phyloP scores from a whole-genome alignment of 2,113 vertebrate species.

The Conger conger region DNA sequence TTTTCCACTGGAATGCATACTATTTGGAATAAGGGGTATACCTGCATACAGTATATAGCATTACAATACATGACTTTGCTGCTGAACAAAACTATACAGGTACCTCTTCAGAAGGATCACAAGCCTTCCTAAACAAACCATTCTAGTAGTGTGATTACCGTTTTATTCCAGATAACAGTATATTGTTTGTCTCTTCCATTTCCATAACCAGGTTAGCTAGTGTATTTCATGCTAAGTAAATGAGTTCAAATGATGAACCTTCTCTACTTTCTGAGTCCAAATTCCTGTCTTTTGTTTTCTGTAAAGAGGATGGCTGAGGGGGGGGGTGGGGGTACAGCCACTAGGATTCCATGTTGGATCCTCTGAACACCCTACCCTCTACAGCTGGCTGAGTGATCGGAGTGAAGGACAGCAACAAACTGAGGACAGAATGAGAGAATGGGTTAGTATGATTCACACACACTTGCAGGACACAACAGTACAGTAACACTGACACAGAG shows the following conservation, averaged over 20 bases:
- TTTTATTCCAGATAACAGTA: not conserved
- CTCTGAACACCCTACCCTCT: not conserved
- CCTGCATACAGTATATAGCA: not conserved
- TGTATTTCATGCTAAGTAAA: not conserved
- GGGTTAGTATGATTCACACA: slow-evolving; percentile 4
- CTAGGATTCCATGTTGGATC: not conserved
- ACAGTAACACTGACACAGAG: not conserved
- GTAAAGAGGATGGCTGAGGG: not conserved
- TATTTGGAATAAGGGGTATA: not conserved
- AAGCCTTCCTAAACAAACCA: slow-evolving; percentile 24
- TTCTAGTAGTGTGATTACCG: slow-evolving; percentile 25
- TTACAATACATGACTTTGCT: not conserved
- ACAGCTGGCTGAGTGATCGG: slow-evolving; percentile 5
- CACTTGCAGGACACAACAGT: not conserved
- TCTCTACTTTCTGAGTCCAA: not conserved
- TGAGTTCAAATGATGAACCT: not conserved
- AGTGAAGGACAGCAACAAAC: slow-evolving; percentile 12
- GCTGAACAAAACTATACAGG: slow-evolving; percentile 4
- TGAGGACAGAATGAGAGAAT: slow-evolving; percentile 12
- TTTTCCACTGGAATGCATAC: not conserved
- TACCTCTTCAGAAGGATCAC: slow-evolving; percentile 23
- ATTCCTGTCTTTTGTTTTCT: not conserved
- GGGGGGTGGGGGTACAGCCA: not conserved
- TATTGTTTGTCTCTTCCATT: not conserved
- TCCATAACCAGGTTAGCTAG: not conserved